A percentile compares a stretch with the other conserved stretches of the same genome.
Conservation (phyloP, 1,140 invertebrate species). For the Cephus cinctus region DNA sequence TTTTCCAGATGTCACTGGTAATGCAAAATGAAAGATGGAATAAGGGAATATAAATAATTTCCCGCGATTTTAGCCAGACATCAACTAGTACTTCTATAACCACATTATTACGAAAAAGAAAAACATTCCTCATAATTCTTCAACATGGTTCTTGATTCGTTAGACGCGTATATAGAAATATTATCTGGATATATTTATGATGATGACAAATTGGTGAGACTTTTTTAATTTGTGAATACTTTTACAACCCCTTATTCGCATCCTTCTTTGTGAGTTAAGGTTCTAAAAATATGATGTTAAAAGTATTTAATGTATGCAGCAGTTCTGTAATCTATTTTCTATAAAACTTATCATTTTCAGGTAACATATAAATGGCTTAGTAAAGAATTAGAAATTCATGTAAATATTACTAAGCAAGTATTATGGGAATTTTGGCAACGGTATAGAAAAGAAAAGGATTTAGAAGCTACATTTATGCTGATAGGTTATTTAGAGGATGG, state of each 20-base stretch:
- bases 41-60: too few species aligned
- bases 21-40: too few species aligned
- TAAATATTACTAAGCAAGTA: conserved; percentile 48
- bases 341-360: conserved; percentile 26
- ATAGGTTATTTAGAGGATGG: conserved; percentile 41
- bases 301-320: background rate
- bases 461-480: conserved; percentile 42
- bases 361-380: conserved; percentile 54
- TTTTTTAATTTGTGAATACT: background rate
- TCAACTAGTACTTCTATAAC: too few species aligned
- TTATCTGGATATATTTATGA: conserved; percentile 32
- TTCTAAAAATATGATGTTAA: background rate
- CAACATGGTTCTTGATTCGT: too few species aligned
- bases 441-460: conserved; percentile 27
- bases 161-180: conserved; percentile 27
- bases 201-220: conserved; percentile 39
- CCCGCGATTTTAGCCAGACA: too few species aligned
- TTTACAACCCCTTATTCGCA: background rate
- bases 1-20: too few species aligned
- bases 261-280: conserved; percentile 7
- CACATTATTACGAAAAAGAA: too few species aligned
- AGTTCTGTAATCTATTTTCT: conserved; percentile 2
- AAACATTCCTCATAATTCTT: too few species aligned
- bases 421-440: conserved; percentile 41
- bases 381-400: conserved; percentile 46